These are phyloP conservation scores for Cryptocephalus moraei DNA, from an alignment of 2,888 invertebrate genomes.

Conservation along the genomic window DNA sequence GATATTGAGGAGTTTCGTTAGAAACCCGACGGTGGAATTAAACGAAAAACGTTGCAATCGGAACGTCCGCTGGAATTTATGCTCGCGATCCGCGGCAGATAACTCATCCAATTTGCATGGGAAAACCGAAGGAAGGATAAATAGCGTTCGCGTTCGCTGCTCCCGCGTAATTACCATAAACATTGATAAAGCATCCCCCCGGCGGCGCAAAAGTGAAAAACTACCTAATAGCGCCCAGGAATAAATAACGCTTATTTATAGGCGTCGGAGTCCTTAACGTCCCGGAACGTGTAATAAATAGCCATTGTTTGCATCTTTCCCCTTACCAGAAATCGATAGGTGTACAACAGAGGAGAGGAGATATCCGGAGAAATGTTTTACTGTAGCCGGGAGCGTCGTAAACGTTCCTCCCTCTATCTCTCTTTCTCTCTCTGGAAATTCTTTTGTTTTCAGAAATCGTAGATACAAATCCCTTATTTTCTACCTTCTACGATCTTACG, in stretches of 20 bases:
- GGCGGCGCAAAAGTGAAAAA: constrained; percentile 7
- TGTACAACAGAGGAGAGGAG: constrained; percentile 23
- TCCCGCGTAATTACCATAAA: constrained; percentile 8
- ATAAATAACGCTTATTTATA: constrained; percentile 14
- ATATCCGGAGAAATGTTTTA: constrained; percentile 28
- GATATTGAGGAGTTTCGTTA: too few relatives aligned
- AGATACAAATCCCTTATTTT: constrained; percentile 33
- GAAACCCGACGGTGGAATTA: too few relatives aligned
- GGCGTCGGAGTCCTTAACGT: constrained; percentile 12
- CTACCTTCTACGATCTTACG: constrained; percentile 28
- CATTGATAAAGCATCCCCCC: constrained; percentile 11
- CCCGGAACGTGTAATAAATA: constrained; percentile 18
- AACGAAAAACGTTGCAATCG: too few relatives aligned
- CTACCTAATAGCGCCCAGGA: constrained; percentile 1
- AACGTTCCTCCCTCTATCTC: constrained; percentile 19
- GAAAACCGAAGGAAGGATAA: too few relatives aligned
- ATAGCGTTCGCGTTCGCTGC: too few relatives aligned
- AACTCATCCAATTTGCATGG: too few relatives aligned
- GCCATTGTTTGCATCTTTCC: constrained; percentile 17
- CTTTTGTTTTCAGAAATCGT: constrained; percentile 31
- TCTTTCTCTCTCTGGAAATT: constrained; percentile 14
- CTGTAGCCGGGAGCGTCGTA: constrained; percentile 33
- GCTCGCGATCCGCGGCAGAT: too few relatives aligned
- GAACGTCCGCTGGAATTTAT: too few relatives aligned
- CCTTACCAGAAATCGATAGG: constrained; percentile 28